Percentiles rank a stretch among this genome's conserved stretches.
Conservation (phyloP, 2,113 vertebrate species). For the Brachionichthys hirsutus region DNA sequence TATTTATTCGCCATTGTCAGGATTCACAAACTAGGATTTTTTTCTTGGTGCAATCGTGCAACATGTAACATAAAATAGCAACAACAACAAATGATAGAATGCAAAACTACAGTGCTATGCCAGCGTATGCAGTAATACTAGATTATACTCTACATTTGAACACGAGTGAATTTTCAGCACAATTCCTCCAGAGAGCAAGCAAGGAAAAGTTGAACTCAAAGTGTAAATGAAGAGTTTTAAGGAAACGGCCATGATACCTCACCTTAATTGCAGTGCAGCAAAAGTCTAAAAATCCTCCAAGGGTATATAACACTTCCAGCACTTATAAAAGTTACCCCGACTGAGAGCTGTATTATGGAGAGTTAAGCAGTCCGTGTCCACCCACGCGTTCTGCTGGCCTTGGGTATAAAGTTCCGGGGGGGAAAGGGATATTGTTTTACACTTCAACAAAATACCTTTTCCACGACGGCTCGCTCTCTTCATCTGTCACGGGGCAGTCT, state of each 20-base stretch:
- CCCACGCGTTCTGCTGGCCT: conserved; percentile 57
- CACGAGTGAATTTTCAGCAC: not conserved
- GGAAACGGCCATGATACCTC: conserved; percentile 14
- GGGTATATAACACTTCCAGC: conserved; percentile 33
- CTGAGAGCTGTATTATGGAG: conserved; percentile 36
- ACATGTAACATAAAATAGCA: no score
- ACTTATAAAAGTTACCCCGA: conserved; percentile 48
- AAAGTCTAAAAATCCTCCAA: conserved; percentile 37
- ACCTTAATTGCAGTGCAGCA: conserved; percentile 33
- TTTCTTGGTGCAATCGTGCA: no score
- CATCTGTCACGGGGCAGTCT: conserved; percentile 28
- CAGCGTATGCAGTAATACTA: no score
- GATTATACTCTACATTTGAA: not conserved
- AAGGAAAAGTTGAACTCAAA: not conserved
- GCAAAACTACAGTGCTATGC: no score
- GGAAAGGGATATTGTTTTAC: conserved; percentile 46
- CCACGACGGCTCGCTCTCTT: conserved; percentile 31
- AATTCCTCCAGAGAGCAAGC: not conserved
- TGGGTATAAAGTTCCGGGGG: conserved; percentile 39
- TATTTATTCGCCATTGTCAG: no score
- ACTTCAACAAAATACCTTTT: conserved; percentile 60
- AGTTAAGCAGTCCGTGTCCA: conserved; percentile 35
- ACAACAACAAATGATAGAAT: no score
- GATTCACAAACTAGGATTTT: no score
- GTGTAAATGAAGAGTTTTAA: conserved; percentile 21